phyloP scores from a whole-genome alignment of 2,113 vertebrate genomes.

The Tragelaphus buxtoni region DNA sequence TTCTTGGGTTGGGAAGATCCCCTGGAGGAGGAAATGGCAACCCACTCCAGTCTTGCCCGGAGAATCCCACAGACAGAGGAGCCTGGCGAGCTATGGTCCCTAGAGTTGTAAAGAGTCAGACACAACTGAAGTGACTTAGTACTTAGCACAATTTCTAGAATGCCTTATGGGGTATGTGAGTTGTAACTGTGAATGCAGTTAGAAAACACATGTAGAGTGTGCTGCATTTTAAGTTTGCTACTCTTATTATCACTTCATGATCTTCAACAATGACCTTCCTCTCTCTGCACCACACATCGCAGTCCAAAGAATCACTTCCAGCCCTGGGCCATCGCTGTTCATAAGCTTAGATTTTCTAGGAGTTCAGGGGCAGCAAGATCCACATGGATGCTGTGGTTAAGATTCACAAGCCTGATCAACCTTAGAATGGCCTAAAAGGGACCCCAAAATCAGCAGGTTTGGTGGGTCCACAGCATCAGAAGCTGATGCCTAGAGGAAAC shows the following conservation, averaged over 20 bases:
- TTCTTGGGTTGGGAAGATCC: not conserved
- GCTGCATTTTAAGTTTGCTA: not conserved
- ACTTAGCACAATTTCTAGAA: not conserved
- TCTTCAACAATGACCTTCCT: not conserved
- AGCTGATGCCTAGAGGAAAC: not conserved
- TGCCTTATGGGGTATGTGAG: not conserved
- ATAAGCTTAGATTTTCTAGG: not conserved
- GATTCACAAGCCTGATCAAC: not conserved
- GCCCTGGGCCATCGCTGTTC: not conserved
- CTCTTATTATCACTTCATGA: not conserved
- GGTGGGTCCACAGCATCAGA: not conserved
- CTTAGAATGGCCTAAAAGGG: not conserved
- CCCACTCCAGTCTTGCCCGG: not conserved
- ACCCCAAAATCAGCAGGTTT: not conserved
- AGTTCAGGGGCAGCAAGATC: not conserved
- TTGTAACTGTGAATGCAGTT: not conserved
- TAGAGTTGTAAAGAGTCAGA: not conserved
- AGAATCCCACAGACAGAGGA: not conserved
- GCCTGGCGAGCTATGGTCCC: rapidly evolving
- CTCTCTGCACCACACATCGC: not conserved
- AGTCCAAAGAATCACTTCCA: not conserved
- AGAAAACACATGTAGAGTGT: not conserved
- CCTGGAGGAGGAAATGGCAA: not conserved
- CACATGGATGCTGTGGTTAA: not conserved
- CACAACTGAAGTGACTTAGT: not conserved